A percentile compares a stretch with the other conserved stretches of the same genome.
Evolutionary conservation across 2,888 invertebrate species (phyloP).

Genomic region (Drosophila cognata): DNA sequence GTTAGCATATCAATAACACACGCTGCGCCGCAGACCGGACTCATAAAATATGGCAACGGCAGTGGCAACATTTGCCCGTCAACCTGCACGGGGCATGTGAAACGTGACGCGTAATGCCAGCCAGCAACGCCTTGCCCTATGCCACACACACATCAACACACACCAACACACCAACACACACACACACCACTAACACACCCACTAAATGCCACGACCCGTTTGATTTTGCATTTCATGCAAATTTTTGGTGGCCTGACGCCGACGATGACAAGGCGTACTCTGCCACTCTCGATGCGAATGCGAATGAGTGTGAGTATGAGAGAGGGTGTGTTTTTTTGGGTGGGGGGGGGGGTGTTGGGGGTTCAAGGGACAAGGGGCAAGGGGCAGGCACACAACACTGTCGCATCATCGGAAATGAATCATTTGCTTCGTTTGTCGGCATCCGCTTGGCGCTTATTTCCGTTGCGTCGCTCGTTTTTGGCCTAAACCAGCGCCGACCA

Average conservation of each 20-base stretch:
- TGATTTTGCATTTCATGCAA: constrained; percentile 79
- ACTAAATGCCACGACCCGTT: constrained; percentile 47
- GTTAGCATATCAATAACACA: constrained; percentile 82
- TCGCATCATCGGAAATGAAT: constrained; percentile 84
- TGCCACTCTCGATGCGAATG: constrained; percentile 8
- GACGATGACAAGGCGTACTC: constrained; percentile 46
- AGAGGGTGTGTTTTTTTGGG: not conserved
- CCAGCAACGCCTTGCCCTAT: constrained; percentile 22
- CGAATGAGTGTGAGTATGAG: not conserved
- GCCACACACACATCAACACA: not conserved
- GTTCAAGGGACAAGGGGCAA: not conserved
- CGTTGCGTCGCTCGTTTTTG: constrained; percentile 76
- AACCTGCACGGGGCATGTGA: constrained; percentile 66
- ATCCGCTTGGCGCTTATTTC: constrained; percentile 84
- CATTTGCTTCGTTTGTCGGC: constrained; percentile 85
- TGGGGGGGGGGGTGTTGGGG: too few relatives aligned
- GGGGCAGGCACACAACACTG: constrained; percentile 56
- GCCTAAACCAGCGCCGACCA: constrained; percentile 60
- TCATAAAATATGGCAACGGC: constrained; percentile 80
- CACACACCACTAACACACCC: constrained; percentile 1
- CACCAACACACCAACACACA: not conserved
- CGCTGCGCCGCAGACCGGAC: constrained; percentile 64
- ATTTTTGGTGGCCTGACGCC: constrained; percentile 70
- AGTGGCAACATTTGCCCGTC: constrained; percentile 64
- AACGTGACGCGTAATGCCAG: constrained; percentile 61